These are phyloP conservation scores for Prunella fulvescens DNA, from an alignment of 2,113 vertebrate species.

Conservation along the genomic window DNA sequence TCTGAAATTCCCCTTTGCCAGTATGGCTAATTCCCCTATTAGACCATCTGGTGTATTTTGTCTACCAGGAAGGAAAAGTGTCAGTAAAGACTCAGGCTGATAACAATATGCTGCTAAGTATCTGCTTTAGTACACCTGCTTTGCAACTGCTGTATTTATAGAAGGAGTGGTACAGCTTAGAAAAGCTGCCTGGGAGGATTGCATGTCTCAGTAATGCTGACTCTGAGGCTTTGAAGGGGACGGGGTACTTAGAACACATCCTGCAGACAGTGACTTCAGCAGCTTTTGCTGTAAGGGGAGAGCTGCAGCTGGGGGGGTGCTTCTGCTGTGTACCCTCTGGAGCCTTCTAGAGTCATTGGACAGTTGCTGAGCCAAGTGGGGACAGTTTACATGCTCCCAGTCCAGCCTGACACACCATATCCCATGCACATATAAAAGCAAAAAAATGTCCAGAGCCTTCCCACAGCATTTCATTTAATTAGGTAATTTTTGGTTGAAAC, in stretches of 20 bases:
- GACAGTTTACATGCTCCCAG: neutral
- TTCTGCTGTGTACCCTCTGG: neutral
- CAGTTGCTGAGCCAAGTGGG: neutral
- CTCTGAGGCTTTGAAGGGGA: neutral
- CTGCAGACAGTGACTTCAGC: neutral
- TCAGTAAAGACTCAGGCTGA: neutral
- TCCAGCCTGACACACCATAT: neutral
- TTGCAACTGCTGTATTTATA: neutral
- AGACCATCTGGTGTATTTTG: neutral
- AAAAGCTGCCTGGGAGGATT: neutral
- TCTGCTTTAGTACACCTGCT: neutral
- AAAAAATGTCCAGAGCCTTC: neutral
- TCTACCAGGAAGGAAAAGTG: neutral
- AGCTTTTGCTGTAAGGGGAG: neutral
- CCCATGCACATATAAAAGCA: neutral
- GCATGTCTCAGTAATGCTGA: neutral
- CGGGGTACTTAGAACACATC: neutral
- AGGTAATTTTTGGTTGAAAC: constrained; percentile 79
- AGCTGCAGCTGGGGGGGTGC: neutral
- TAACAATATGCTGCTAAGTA: neutral
- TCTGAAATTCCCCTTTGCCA: neutral
- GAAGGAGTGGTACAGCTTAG: neutral
- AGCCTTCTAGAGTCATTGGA: neutral
- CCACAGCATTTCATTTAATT: constrained; percentile 61
- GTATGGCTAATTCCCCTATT: neutral